Conservation (phyloP, 2,888 invertebrate genomes). For the Galerucella calmariensis region DNA sequence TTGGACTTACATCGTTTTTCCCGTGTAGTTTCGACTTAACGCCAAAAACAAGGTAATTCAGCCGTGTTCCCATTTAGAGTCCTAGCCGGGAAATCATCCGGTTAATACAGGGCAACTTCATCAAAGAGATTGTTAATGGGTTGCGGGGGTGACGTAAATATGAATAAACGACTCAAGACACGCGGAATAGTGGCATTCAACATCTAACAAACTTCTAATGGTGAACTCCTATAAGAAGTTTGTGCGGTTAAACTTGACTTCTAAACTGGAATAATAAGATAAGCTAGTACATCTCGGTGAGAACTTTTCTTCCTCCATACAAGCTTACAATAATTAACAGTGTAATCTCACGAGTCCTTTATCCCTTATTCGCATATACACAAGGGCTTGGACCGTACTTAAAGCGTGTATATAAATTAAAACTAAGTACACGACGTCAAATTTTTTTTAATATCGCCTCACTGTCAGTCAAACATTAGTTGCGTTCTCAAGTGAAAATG, state of each 20-base stretch:
- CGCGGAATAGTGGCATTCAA: constrained; percentile 10
- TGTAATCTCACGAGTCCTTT: background rate
- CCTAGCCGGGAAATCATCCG: constrained; percentile 19
- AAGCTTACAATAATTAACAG: constrained; percentile 6
- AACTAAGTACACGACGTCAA: no score
- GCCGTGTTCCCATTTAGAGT: background rate
- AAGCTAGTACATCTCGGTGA: constrained; percentile 2
- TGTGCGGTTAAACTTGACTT: background rate
- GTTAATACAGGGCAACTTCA: constrained; percentile 30
- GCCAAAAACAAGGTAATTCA: background rate
- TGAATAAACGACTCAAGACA: constrained; percentile 26
- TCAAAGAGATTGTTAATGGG: constrained; percentile 36
- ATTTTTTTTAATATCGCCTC: no score
- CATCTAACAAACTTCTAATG: constrained; percentile 15
- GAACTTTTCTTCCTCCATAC: constrained; percentile 10
- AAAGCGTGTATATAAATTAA: background rate
- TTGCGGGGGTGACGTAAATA: constrained; percentile 29
- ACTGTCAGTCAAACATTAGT: no score
- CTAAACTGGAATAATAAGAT: constrained; percentile 15
- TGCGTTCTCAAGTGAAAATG: no score
- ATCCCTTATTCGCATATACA: constrained; percentile 5
- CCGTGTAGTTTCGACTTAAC: no score
- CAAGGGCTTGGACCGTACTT: constrained; percentile 20
- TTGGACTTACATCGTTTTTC: no score
- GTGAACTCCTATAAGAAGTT: constrained; percentile 1